Evolutionary conservation across 2,113 vertebrate genomes (phyloP).

Genomic region (Potamarius usumacintae): DNA sequence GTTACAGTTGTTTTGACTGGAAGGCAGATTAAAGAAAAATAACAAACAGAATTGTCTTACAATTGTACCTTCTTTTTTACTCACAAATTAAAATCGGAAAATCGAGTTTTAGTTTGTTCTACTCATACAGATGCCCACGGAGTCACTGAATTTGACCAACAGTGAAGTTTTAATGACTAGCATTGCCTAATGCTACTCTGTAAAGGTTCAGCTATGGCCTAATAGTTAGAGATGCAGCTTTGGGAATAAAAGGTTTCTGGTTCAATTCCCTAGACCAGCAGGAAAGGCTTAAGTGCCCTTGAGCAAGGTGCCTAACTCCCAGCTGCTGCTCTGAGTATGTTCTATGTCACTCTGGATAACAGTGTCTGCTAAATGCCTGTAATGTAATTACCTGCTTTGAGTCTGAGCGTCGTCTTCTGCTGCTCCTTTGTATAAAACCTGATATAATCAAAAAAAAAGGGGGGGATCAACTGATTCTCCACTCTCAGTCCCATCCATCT

Average conservation of each 20-base stretch:
- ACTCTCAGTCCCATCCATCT: background rate
- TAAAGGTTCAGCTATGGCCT: background rate
- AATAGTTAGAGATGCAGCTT: too few species aligned
- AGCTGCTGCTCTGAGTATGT: too few species aligned
- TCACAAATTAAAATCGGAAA: background rate
- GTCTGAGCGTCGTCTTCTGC: background rate
- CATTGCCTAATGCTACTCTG: background rate
- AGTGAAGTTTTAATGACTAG: background rate
- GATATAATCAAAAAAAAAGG: slow-evolving; percentile 2
- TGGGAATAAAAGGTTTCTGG: too few species aligned
- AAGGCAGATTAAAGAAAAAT: slow-evolving; percentile 53
- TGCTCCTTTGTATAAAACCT: background rate
- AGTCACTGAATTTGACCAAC: background rate
- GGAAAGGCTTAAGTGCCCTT: too few species aligned
- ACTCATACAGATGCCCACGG: background rate
- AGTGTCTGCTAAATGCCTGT: too few species aligned
- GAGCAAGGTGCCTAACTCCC: too few species aligned
- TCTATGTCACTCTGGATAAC: too few species aligned
- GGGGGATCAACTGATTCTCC: background rate
- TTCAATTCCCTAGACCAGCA: too few species aligned
- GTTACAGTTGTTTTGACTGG: slow-evolving; percentile 55
- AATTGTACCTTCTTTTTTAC: slow-evolving; percentile 28
- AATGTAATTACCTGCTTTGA: slow-evolving; percentile 18
- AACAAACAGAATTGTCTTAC: slow-evolving; percentile 41
- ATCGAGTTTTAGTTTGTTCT: background rate